Evolutionary conservation across 64 coral and sea anemone species (phyloP).

Genomic region (Anthopleura sola): DNA sequence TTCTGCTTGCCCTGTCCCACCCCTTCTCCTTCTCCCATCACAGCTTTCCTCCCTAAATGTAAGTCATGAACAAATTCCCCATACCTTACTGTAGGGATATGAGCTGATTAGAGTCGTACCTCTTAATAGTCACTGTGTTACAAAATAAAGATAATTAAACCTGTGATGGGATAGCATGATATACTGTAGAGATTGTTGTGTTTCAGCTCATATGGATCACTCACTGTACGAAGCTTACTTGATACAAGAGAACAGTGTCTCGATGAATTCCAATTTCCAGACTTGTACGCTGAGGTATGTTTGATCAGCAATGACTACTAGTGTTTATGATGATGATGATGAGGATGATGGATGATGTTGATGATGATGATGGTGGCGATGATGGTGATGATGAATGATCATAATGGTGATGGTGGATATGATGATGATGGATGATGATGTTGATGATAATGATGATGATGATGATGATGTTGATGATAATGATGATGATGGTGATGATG

Average conservation of each 20-base stretch:
- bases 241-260: slow-evolving; percentile 94
- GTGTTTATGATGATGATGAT: background rate
- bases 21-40: no score
- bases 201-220: slow-evolving; percentile 75
- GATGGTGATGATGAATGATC: background rate
- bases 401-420: background rate
- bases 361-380: background rate
- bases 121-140: no score
- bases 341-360: background rate
- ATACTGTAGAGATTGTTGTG: background rate
- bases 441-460: background rate
- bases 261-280: slow-evolving; percentile 86
- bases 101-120: no score
- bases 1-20: no score
- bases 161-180: background rate
- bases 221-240: slow-evolving; percentile 89
- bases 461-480: background rate
- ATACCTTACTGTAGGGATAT: no score
- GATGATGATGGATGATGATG: background rate
- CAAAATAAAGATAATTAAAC: no score
- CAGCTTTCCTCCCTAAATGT: no score
- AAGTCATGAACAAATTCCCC: no score
- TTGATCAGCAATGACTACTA: background rate
- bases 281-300: slow-evolving; percentile 84
- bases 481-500: background rate